Evolutionary conservation across 30 jellyfish, hydroid and myxozoan species (phyloP), one percentile per base, ranked within the genome.

Genomic region (Pelagia noctiluca): DNA sequence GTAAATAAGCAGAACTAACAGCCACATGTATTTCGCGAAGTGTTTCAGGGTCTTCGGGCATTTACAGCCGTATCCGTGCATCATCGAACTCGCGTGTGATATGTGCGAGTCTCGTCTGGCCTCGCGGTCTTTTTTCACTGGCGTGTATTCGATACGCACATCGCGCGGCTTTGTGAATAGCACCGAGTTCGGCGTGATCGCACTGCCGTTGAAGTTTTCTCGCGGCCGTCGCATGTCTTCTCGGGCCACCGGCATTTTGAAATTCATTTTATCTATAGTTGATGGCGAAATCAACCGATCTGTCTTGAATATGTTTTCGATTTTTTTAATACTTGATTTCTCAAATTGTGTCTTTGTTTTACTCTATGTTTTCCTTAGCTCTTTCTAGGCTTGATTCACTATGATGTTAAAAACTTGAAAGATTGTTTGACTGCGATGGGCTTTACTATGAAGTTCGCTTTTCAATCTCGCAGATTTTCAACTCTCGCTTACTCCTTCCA

Each of bases 21-120:
- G 70, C 98, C 98, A 91, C 64, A 79, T 57, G 69, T 85, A 85
- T 82, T 91, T 91, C 29, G 74, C 65, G 35, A 85, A 77, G 62
- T 69, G 90, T 66, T 76, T 86, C 29, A 91, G 63, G 50, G 92
- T 89, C 1, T 71, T 79, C 2, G 98, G 98, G 38, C 95, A 85
- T 24, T 80, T 88, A 50, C 98, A 91, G 1, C 91, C 91, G 63
- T 87, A 87, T 32, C 91, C 91, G 62, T 91, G 91, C 16, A 82
- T 37, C 86, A 82, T 69, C 0, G 92, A 82, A 54, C 92, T 82
- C 46, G 92, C 86, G 75, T 82, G 92, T 2, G 92, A 82, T 21
- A 68, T 34, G 54, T 86, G 88, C 32, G 85, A 75, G 33, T 71
- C 86, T 33, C 88, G 50, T 30, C 89, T 66, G 2, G 86, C 32